A percentile compares a stretch with the other conserved stretches of the same genome.
These are phyloP conservation scores for Eriosoma lanigerum DNA, from an alignment of 1,140 invertebrate species.

Conservation along the genomic window DNA sequence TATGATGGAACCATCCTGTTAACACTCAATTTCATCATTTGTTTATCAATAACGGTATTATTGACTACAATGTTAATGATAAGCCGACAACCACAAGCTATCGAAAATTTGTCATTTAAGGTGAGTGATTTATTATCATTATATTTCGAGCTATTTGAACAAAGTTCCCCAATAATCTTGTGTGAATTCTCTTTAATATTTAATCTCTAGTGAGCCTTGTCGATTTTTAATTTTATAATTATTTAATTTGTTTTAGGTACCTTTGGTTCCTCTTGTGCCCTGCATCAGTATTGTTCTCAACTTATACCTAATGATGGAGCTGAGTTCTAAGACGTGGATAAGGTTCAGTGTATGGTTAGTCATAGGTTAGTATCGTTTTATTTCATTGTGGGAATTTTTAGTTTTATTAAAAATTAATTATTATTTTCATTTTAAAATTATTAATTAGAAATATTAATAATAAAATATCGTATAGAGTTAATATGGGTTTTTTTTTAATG, in stretches of 20 bases:
- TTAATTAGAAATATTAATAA: too few relatives aligned
- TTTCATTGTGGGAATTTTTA: too few relatives aligned
- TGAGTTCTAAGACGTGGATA: constrained; percentile 68
- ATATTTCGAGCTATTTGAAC: too few relatives aligned
- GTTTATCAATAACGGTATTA: not conserved
- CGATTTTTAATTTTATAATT: too few relatives aligned
- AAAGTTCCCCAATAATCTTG: too few relatives aligned
- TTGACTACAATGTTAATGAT: not conserved
- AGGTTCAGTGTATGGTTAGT: constrained; percentile 68
- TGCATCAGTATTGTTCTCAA: constrained; percentile 69
- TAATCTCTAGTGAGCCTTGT: too few relatives aligned
- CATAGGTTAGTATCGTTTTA: constrained; percentile 56
- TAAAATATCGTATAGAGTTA: too few relatives aligned
- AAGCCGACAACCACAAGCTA: not conserved
- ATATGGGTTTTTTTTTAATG: too few relatives aligned
- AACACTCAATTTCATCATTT: not conserved
- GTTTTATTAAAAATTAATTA: too few relatives aligned
- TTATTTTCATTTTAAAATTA: too few relatives aligned
- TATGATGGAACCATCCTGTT: not conserved
- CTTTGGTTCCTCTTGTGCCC: constrained; percentile 70
- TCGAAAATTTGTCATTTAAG: constrained; percentile 28
- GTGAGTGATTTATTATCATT: not conserved
- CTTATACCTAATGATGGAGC: constrained; percentile 69
- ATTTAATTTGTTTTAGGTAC: constrained; percentile 59
- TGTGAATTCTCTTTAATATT: too few relatives aligned